Percentiles rank a stretch among this genome's conserved stretches.
Conservation (phyloP, 2,888 invertebrate genomes). For the Drosophila sordidula region DNA sequence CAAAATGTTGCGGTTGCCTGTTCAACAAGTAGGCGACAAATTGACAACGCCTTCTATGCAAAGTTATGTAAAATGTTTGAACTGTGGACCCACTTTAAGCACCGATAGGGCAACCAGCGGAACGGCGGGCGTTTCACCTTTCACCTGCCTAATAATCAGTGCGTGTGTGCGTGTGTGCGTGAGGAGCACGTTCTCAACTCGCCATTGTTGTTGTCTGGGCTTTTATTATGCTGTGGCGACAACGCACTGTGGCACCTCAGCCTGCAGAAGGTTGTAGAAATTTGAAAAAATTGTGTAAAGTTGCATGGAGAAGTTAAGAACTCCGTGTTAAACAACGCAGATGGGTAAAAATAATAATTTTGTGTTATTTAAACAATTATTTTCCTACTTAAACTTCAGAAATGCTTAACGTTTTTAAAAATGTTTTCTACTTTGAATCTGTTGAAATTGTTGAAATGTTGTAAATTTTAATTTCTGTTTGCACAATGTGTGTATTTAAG, state of each 20-base stretch:
- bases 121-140: slow-evolving; percentile 53
- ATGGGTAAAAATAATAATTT: no score
- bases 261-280: background rate
- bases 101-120: slow-evolving; percentile 10
- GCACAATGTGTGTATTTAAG: no score
- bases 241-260: slow-evolving; percentile 3
- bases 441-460: no score
- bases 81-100: slow-evolving; percentile 36
- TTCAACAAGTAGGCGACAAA: slow-evolving; percentile 69
- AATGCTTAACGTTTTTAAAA: no score
- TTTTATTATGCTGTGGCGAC: slow-evolving; percentile 38
- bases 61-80: slow-evolving; percentile 40
- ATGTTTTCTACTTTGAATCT: no score
- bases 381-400: no score
- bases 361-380: no score
- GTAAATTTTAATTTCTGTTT: no score
- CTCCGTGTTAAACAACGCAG: no score
- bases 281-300: background rate
- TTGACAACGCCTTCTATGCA: slow-evolving; percentile 48
- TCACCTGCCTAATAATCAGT: slow-evolving; percentile 71
- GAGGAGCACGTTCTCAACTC: slow-evolving; percentile 37
- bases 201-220: slow-evolving; percentile 31
- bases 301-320: no score
- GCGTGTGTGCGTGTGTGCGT: slow-evolving; percentile 18
- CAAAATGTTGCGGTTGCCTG: slow-evolving; percentile 53